These are phyloP conservation scores for Picus viridis DNA, from an alignment of 2,797 vertebrate genomes.

Conservation along the genomic window DNA sequence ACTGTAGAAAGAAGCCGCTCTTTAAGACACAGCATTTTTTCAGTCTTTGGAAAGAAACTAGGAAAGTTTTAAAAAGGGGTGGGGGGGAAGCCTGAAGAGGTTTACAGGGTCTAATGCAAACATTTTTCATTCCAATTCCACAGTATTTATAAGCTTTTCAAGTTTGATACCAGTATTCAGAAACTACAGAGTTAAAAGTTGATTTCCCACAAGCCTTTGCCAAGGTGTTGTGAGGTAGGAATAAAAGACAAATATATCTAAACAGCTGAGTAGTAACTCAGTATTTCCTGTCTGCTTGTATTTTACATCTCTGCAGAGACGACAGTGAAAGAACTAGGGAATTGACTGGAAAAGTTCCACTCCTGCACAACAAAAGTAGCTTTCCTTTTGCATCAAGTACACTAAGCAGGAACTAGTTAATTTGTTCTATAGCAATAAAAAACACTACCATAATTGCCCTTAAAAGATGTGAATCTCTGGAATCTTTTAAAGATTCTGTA, in stretches of 20 bases:
- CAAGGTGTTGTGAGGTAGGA: fast-evolving
- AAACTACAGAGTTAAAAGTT: background rate
- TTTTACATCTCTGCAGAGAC: background rate
- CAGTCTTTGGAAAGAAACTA: background rate
- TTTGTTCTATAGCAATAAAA: background rate
- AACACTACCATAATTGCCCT: background rate
- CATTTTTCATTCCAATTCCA: background rate
- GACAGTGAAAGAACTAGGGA: background rate
- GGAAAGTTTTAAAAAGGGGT: background rate
- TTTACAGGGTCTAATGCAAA: background rate
- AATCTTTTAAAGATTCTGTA: constrained; percentile 59
- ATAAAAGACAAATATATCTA: background rate
- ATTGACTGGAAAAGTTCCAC: background rate
- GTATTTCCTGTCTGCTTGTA: background rate
- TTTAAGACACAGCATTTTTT: background rate
- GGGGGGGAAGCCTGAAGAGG: background rate
- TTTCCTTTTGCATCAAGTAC: background rate
- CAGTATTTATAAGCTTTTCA: background rate
- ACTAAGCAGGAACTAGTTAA: constrained; percentile 3
- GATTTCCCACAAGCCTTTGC: background rate
- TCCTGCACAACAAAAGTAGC: background rate
- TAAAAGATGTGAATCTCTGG: constrained; percentile 17
- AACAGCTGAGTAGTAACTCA: background rate
- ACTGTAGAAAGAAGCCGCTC: background rate
- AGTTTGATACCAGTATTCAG: background rate